These are phyloP conservation scores for Danaus chrysippus DNA, from an alignment of 2,888 invertebrate species.

Conservation along the genomic window DNA sequence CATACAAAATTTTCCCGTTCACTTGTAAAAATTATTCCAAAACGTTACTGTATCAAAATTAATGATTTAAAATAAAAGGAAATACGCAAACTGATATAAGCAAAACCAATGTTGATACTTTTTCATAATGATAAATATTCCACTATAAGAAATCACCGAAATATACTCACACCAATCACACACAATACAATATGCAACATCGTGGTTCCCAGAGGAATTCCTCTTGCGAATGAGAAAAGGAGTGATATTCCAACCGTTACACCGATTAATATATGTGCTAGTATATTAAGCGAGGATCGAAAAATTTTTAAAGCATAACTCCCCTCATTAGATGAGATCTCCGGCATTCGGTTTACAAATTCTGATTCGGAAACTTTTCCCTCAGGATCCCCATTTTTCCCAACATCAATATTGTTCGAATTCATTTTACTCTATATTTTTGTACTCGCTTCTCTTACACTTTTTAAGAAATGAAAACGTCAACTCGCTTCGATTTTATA, in stretches of 20 bases:
- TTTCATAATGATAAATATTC: constrained; percentile 29
- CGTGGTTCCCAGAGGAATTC: constrained; percentile 46
- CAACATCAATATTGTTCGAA: constrained; percentile 38
- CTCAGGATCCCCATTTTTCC: constrained; percentile 32
- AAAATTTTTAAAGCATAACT: constrained; percentile 46
- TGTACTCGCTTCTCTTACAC: constrained; percentile 19
- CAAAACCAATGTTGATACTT: not conserved
- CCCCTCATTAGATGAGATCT: constrained; percentile 5
- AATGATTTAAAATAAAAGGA: constrained; percentile 1
- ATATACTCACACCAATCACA: constrained; percentile 61
- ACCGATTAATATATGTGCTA: constrained; percentile 58
- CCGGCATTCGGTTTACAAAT: constrained; percentile 21
- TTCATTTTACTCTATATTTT: constrained; percentile 37
- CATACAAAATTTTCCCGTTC: too few species aligned
- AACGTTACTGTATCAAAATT: not conserved
- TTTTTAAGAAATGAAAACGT: constrained; percentile 17
- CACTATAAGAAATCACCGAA: not conserved
- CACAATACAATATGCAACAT: constrained; percentile 55
- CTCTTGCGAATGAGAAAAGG: constrained; percentile 46
- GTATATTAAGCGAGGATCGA: constrained; percentile 46
- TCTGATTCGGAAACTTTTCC: constrained; percentile 16
- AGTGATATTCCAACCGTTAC: constrained; percentile 46
- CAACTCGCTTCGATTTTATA: constrained; percentile 24
- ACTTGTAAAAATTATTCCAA: too few species aligned
- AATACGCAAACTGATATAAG: constrained; percentile 16